Percentiles rank a stretch among this genome's conserved stretches.
Conservation (phyloP, 2,797 vertebrate genomes). For the Neosilurus hyrtlii region DNA sequence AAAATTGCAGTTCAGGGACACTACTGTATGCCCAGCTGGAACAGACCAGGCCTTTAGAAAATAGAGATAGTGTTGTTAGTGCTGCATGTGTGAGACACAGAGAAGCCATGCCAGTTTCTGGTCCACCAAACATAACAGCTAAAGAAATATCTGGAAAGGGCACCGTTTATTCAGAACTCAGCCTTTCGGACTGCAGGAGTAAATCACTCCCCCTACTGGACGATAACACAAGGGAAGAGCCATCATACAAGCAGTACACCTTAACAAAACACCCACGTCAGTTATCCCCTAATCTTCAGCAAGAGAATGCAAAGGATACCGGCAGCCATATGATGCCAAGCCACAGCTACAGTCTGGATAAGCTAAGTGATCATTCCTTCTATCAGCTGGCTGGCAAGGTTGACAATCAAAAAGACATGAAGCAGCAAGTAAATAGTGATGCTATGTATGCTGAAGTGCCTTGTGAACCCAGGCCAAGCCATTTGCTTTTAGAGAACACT, state of each 20-base stretch:
- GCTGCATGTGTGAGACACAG: slow-evolving; percentile 15
- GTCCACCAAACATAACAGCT: slow-evolving; percentile 14
- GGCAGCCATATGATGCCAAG: slow-evolving; percentile 12
- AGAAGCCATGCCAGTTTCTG: slow-evolving; percentile 30
- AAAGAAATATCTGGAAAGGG: slow-evolving; percentile 39
- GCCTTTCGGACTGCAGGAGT: slow-evolving; percentile 62
- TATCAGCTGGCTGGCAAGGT: slow-evolving; percentile 66
- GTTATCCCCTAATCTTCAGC: slow-evolving; percentile 29
- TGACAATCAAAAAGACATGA: slow-evolving; percentile 18
- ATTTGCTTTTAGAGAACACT: slow-evolving; percentile 45
- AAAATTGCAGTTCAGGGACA: slow-evolving; percentile 38
- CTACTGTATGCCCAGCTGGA: slow-evolving; percentile 71
- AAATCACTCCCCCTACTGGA: slow-evolving; percentile 64
- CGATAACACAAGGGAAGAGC: slow-evolving; percentile 46
- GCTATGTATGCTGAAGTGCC: slow-evolving; percentile 63
- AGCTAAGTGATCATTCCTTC: slow-evolving; percentile 48
- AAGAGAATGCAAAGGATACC: slow-evolving; percentile 9
- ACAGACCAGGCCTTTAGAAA: slow-evolving; percentile 55
- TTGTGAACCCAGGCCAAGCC: slow-evolving; percentile 23
- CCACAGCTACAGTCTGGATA: slow-evolving; percentile 61
- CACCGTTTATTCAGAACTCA: slow-evolving; percentile 68
- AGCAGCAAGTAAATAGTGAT: slow-evolving; percentile 34
- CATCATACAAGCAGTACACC: slow-evolving; percentile 49
- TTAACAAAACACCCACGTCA: slow-evolving; percentile 53
- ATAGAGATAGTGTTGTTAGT: slow-evolving; percentile 36